A percentile compares a stretch with the other conserved stretches of the same genome.
These are phyloP conservation scores for Sericinus montela DNA, from an alignment of 2,888 invertebrate species.

Conservation along the genomic window DNA sequence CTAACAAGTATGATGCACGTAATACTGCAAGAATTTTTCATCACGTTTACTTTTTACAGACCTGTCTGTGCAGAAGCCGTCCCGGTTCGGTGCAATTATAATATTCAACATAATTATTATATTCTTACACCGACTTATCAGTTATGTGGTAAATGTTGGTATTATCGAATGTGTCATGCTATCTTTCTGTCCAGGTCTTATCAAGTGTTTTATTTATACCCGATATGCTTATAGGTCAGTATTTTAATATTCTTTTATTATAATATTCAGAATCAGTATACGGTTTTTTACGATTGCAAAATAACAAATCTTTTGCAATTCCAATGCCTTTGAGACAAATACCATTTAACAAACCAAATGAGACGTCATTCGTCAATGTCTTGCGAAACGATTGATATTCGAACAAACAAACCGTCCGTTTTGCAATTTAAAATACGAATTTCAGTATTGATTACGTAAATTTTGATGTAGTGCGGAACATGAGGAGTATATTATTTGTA, in stretches of 20 bases:
- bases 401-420: background rate
- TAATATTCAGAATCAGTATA: background rate
- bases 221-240: constrained; percentile 13
- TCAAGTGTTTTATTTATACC: constrained; percentile 8
- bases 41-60: too few relatives aligned
- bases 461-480: background rate
- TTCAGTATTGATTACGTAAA: constrained; percentile 2
- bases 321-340: background rate
- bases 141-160: background rate
- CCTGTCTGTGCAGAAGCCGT: too few relatives aligned
- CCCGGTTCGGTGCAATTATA: too few relatives aligned
- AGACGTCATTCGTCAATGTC: constrained; percentile 5
- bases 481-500: background rate
- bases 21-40: too few relatives aligned
- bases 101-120: too few relatives aligned
- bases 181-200: constrained; percentile 10
- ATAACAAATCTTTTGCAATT: background rate
- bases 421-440: constrained; percentile 7
- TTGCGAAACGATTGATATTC: constrained; percentile 9
- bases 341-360: constrained; percentile 3
- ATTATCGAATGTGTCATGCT: constrained; percentile 16
- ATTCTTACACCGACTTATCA: too few relatives aligned
- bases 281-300: too few relatives aligned
- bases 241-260: background rate
- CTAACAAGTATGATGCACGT: too few relatives aligned